A percentile compares a stretch with the other conserved stretches of the same genome.
phyloP scores from a whole-genome alignment of 64 coral and sea anemone genomes.

The Platygyra sinensis region DNA sequence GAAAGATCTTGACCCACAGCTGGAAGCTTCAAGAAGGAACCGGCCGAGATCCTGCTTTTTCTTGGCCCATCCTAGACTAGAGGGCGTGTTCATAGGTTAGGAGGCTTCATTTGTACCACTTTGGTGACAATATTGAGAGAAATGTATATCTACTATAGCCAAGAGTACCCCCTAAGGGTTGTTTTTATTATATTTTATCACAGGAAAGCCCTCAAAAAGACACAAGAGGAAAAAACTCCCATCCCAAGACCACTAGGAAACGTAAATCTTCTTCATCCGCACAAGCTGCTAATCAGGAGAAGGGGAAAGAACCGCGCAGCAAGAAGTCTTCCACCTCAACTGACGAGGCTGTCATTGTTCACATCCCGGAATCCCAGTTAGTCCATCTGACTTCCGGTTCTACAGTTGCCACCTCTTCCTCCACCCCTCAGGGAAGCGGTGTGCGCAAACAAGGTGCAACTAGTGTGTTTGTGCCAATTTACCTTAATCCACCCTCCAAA shows the following conservation, averaged over 20 bases:
- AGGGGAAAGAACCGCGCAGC: conserved; percentile 30
- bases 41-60: too few species aligned
- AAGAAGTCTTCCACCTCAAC: conserved; percentile 41
- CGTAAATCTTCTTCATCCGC: conserved; percentile 24
- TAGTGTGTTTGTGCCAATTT: conserved; percentile 89
- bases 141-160: too few species aligned
- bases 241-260: conserved; percentile 90
- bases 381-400: conserved; percentile 62
- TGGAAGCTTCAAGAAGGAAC: too few species aligned
- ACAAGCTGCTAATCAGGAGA: background rate
- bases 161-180: too few species aligned
- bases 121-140: too few species aligned
- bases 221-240: conserved; percentile 86
- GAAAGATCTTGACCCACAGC: too few species aligned
- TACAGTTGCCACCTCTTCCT: background rate
- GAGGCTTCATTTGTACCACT: too few species aligned
- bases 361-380: conserved; percentile 88
- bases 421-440: background rate
- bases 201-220: conserved; percentile 66
- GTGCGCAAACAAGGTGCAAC: conserved; percentile 84
- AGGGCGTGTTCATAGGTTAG: too few species aligned
- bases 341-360: conserved; percentile 63
- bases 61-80: too few species aligned
- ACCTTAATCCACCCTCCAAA: conserved; percentile 62
- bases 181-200: background rate